Percentiles rank a stretch among this genome's conserved stretches.
Conservation (phyloP, 2,888 invertebrate species). For the Allolobophora icterica region DNA sequence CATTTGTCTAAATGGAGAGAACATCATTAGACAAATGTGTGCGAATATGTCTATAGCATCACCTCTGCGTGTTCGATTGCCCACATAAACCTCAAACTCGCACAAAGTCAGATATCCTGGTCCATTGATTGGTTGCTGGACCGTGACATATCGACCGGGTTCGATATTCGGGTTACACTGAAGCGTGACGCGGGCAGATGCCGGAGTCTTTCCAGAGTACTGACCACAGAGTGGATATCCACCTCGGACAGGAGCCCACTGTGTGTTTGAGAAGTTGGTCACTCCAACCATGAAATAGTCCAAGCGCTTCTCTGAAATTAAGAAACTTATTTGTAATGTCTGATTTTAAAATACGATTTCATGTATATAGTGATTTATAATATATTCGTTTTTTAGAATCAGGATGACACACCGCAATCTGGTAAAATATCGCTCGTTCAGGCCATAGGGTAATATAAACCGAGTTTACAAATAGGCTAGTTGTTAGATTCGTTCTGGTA, state of each 20-base stretch:
- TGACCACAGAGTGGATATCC: slow-evolving; percentile 10
- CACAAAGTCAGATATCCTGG: background rate
- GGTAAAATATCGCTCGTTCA: too few species aligned
- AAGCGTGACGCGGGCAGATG: background rate
- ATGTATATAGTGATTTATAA: too few species aligned
- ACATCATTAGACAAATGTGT: too few species aligned
- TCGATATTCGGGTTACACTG: background rate
- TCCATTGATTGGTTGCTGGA: slow-evolving; percentile 6
- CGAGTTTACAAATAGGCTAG: too few species aligned
- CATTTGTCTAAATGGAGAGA: background rate
- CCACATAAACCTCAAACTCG: slow-evolving; percentile 7
- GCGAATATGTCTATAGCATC: background rate
- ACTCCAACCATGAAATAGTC: slow-evolving; percentile 19
- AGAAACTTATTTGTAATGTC: background rate
- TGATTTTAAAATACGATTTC: too few species aligned
- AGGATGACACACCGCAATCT: too few species aligned
- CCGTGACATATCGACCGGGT: background rate
- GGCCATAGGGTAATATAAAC: too few species aligned
- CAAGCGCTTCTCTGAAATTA: background rate
- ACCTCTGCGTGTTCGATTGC: background rate
- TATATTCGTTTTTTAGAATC: too few species aligned
- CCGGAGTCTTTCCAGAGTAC: background rate
- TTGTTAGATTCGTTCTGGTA: too few species aligned
- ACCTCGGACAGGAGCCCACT: background rate
- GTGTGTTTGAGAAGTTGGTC: background rate